Percentiles rank a stretch among this genome's conserved stretches.
Evolutionary conservation across 1,140 invertebrate genomes (phyloP).

Genomic region (Drosophila sturtevanti): DNA sequence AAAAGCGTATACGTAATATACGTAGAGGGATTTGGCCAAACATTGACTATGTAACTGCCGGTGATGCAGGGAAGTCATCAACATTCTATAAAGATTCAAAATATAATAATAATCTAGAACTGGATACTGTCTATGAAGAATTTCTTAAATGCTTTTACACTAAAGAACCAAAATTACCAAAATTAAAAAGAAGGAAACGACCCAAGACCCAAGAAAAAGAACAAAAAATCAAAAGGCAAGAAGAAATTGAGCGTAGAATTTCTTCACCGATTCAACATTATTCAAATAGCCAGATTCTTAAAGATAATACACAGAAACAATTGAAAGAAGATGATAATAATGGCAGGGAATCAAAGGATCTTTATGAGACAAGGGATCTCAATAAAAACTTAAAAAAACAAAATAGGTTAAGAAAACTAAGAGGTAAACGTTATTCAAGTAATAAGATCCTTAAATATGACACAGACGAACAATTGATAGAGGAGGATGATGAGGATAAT

Average conservation of each 20-base stretch:
- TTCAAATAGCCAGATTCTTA: too few species aligned
- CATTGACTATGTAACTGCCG: conserved; percentile 16
- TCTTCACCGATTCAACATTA: too few species aligned
- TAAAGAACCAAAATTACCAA: background rate
- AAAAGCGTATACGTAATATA: conserved; percentile 31
- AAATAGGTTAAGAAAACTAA: too few species aligned
- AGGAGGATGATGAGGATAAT: conserved; percentile 1
- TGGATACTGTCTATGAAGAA: conserved; percentile 27
- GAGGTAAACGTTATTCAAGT: background rate
- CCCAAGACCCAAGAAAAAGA: background rate
- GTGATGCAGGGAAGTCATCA: background rate
- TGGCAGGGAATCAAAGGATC: too few species aligned
- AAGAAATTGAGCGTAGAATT: too few species aligned
- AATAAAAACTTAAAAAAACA: too few species aligned
- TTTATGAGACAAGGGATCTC: too few species aligned
- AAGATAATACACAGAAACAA: too few species aligned
- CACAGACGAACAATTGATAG: background rate
- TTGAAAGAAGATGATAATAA: too few species aligned
- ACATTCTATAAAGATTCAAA: background rate
- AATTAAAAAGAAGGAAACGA: background rate
- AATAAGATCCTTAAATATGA: background rate
- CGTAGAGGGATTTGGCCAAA: conserved; percentile 36
- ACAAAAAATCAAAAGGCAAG: background rate
- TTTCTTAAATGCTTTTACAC: conserved; percentile 35
- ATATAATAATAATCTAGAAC: background rate